Conservation (phyloP, 2,113 vertebrate species). For the Eulemur macaco region DNA sequence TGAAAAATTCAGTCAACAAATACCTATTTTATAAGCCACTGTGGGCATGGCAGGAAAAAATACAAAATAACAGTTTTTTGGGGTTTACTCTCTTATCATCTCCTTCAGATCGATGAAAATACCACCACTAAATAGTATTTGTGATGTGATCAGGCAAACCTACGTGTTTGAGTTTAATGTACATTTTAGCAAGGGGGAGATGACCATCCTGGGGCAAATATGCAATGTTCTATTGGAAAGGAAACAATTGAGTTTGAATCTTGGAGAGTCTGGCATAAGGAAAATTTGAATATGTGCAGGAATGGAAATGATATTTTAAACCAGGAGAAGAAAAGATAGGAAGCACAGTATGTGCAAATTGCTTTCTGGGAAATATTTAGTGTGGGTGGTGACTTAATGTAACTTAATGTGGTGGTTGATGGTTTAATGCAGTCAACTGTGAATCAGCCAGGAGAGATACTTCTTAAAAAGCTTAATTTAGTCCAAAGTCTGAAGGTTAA, state of each 20-base stretch:
- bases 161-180: conserved; percentile 16
- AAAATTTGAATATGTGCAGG: not conserved
- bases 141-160: not conserved
- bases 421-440: not conserved
- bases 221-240: not conserved
- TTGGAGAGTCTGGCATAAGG: not conserved
- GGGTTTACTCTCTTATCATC: not conserved
- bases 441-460: not conserved
- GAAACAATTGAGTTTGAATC: conserved; percentile 28
- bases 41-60: not conserved
- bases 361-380: not conserved
- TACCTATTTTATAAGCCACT: not conserved
- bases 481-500: not conserved
- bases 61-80: not conserved
- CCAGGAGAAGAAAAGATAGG: not conserved
- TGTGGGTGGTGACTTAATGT: not conserved
- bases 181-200: not conserved
- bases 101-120: conserved; percentile 11
- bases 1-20: conserved; percentile 14
- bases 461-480: conserved; percentile 20
- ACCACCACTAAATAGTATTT: not conserved
- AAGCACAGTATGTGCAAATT: not conserved
- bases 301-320: conserved; percentile 32
- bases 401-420: not conserved
- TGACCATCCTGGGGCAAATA: not conserved